Evolutionary conservation across 2,113 vertebrate genomes (phyloP).

Genomic region (Mirza zaza): DNA sequence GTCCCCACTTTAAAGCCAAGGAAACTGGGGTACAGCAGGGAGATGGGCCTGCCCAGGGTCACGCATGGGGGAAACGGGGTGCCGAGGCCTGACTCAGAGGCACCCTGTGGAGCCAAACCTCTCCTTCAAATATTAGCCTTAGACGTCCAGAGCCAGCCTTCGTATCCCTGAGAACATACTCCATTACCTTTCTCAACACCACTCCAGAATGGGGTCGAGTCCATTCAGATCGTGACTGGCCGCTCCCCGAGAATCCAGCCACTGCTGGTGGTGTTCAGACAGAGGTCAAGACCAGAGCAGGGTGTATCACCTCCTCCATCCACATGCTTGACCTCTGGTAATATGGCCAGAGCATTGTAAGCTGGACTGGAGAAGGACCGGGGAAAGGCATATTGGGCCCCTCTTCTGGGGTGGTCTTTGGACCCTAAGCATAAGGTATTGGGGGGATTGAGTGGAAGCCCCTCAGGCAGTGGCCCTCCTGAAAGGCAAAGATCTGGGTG

Average conservation of each 20-base stretch:
- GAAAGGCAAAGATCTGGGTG: not conserved
- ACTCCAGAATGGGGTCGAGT: not conserved
- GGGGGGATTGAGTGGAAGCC: not conserved
- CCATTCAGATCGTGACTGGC: not conserved
- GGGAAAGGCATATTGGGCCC: not conserved
- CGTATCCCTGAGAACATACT: not conserved
- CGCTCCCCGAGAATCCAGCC: not conserved
- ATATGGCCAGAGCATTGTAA: not conserved
- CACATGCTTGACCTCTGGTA: not conserved
- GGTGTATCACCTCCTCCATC: not conserved
- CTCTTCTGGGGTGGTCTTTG: not conserved
- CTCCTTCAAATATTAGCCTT: not conserved
- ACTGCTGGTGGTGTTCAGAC: not conserved
- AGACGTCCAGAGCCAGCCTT: not conserved
- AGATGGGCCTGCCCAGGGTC: not conserved
- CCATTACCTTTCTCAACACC: not conserved
- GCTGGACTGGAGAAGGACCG: not conserved
- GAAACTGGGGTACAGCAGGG: not conserved
- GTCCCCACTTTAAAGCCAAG: not conserved
- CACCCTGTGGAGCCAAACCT: not conserved
- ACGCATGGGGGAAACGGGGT: accelerated
- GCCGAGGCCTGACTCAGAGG: too few species aligned
- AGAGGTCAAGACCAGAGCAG: not conserved
- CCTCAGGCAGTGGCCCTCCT: not conserved
- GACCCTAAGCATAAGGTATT: not conserved